These are phyloP conservation scores for Caenorhabditis sp. DNA, from an alignment of 2,888 invertebrate species.

Conservation along the genomic window DNA sequence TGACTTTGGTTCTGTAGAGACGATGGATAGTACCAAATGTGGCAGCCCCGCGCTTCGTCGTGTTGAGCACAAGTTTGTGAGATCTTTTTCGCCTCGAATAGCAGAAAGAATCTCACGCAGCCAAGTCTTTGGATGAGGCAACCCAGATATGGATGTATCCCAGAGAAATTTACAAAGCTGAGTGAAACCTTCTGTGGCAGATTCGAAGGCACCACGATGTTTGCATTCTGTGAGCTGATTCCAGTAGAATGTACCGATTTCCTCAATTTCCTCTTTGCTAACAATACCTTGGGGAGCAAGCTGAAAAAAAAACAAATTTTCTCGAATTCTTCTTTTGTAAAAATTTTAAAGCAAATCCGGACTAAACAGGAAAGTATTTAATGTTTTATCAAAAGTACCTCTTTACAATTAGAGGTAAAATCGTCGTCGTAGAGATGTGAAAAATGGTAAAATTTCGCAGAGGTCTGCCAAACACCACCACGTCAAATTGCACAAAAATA, in stretches of 20 bases:
- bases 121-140: slow-evolving; percentile 83
- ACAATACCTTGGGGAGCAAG: slow-evolving; percentile 21
- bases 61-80: slow-evolving; percentile 88
- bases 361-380: no score
- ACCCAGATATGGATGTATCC: slow-evolving; percentile 80
- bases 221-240: slow-evolving; percentile 87
- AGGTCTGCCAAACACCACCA: no score
- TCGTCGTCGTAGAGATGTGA: no score
- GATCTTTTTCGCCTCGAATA: slow-evolving; percentile 76
- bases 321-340: no score
- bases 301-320: slow-evolving; percentile 20
- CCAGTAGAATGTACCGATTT: slow-evolving; percentile 83
- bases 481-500: no score
- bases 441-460: no score
- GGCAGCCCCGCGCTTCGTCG: slow-evolving; percentile 95
- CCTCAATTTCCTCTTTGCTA: slow-evolving; percentile 20
- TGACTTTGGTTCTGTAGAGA: slow-evolving; percentile 71
- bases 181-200: slow-evolving; percentile 93
- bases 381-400: no score
- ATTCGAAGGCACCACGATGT: slow-evolving; percentile 98
- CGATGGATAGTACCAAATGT: slow-evolving; percentile 90
- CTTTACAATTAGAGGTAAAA: no score
- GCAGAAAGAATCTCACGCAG: slow-evolving; percentile 83
- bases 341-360: no score
- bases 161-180: slow-evolving; percentile 88